Evolutionary conservation across 2,113 vertebrate genomes (phyloP).

Genomic region (Stercorarius parasiticus): DNA sequence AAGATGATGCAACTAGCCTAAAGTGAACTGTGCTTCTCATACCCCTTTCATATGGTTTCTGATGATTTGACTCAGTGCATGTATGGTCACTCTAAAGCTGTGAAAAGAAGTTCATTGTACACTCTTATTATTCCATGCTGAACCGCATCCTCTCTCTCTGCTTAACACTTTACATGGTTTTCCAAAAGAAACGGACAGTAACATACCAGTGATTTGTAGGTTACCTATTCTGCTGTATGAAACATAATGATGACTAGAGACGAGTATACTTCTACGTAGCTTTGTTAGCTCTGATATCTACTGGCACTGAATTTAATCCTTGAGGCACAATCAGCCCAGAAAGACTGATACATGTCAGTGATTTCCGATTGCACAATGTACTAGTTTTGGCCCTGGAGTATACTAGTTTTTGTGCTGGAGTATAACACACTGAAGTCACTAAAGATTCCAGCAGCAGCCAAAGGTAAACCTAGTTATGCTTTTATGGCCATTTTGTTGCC

Average conservation of each 20-base stretch:
- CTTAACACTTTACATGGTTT: not conserved
- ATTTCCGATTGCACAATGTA: rapidly evolving
- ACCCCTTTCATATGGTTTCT: not conserved
- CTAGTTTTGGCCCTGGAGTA: not conserved
- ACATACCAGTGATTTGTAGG: not conserved
- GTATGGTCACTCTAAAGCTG: rapidly evolving
- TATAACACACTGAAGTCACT: not conserved
- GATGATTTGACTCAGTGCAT: not conserved
- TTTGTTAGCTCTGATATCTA: not conserved
- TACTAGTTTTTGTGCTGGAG: not conserved
- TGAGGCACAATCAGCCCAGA: not conserved
- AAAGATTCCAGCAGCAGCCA: not conserved
- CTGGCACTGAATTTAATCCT: not conserved
- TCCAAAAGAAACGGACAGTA: not conserved
- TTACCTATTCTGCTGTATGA: not conserved
- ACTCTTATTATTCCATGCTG: not conserved
- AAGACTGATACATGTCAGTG: rapidly evolving
- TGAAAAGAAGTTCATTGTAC: not conserved
- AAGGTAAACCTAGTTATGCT: not conserved
- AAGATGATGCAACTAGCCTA: not conserved
- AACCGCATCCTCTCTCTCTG: not conserved
- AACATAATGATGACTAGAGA: not conserved
- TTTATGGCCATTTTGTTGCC: not conserved
- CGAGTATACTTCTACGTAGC: not conserved
- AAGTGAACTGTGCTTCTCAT: not conserved